A percentile compares a stretch with the other conserved stretches of the same genome.
Evolutionary conservation across 2,888 invertebrate species (phyloP).

Genomic region (Synergus laeviventris): DNA sequence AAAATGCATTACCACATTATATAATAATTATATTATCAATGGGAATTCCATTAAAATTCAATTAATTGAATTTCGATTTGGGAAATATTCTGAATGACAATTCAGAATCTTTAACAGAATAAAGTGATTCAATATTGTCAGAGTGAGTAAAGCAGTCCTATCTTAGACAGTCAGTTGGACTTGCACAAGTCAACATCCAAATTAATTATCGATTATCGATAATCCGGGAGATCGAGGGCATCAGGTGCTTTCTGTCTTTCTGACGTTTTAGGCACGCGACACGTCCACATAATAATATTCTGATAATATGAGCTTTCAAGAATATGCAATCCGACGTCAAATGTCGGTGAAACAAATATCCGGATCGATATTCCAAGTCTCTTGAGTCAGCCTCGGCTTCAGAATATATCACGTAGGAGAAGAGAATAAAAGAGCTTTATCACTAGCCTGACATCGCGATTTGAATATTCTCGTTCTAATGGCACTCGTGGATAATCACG

Average conservation of each 20-base stretch:
- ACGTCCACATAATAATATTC: not conserved
- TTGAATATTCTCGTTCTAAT: not conserved
- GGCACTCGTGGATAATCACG: not conserved
- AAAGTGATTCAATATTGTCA: constrained; percentile 29
- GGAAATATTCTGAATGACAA: constrained; percentile 15
- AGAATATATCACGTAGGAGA: not conserved
- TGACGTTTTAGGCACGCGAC: not conserved
- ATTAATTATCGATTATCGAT: constrained; percentile 38
- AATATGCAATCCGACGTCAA: not conserved
- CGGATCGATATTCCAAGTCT: constrained; percentile 8
- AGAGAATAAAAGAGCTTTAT: not conserved
- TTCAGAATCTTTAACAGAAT: constrained; percentile 21
- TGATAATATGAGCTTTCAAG: constrained; percentile 3
- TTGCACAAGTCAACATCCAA: constrained; percentile 9
- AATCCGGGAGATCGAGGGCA: not conserved
- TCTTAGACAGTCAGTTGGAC: constrained; percentile 18
- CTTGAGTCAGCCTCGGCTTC: not conserved
- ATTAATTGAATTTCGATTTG: not conserved
- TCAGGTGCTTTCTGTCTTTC: not conserved
- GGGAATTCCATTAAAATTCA: not conserved
- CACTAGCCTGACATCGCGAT: not conserved
- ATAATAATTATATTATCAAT: not conserved
- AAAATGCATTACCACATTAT: not conserved
- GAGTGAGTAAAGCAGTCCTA: constrained; percentile 27
- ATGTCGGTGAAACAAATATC: not conserved